Percentiles rank a stretch among this genome's conserved stretches.
These are phyloP conservation scores for Solea senegalensis DNA, from an alignment of 2,113 vertebrate genomes.

Conservation along the genomic window DNA sequence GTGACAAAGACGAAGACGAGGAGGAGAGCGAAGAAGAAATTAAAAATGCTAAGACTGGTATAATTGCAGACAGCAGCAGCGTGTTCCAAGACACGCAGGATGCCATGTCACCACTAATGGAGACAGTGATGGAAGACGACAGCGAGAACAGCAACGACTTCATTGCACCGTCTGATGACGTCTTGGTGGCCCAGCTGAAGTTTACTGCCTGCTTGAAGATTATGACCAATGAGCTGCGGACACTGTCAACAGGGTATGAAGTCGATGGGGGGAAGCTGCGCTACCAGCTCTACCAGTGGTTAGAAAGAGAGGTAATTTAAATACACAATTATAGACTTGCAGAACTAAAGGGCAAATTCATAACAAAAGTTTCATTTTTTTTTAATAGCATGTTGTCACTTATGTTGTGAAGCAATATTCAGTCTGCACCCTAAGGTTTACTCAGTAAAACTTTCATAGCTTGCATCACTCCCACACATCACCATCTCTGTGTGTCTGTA, in stretches of 20 bases:
- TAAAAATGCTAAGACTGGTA: constrained; percentile 25
- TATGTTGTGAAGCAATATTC: background rate
- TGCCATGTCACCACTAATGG: constrained; percentile 75
- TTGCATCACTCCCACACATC: constrained; percentile 15
- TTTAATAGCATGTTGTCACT: background rate
- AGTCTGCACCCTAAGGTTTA: constrained; percentile 1
- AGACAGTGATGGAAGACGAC: constrained; percentile 71
- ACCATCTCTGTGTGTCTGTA: constrained; percentile 3
- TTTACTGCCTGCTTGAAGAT: constrained; percentile 96
- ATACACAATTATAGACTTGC: background rate
- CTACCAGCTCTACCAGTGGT: constrained; percentile 96
- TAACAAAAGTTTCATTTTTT: background rate
- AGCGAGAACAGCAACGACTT: constrained; percentile 78
- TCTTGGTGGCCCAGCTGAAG: constrained; percentile 91
- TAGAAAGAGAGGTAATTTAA: constrained; percentile 89
- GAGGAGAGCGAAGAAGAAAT: constrained; percentile 74
- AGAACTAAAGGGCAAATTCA: background rate
- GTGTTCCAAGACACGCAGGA: constrained; percentile 74
- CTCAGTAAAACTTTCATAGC: constrained; percentile 29
- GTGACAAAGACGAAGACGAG: constrained; percentile 85
- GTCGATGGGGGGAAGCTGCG: constrained; percentile 96
- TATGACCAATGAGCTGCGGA: constrained; percentile 94
- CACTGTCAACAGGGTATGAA: constrained; percentile 95
- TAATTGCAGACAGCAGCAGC: constrained; percentile 62
- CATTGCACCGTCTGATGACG: constrained; percentile 85